Base-by-base conservation (phyloP, 2,797 vertebrate genomes). In the Jordanella pulchra region DNA sequence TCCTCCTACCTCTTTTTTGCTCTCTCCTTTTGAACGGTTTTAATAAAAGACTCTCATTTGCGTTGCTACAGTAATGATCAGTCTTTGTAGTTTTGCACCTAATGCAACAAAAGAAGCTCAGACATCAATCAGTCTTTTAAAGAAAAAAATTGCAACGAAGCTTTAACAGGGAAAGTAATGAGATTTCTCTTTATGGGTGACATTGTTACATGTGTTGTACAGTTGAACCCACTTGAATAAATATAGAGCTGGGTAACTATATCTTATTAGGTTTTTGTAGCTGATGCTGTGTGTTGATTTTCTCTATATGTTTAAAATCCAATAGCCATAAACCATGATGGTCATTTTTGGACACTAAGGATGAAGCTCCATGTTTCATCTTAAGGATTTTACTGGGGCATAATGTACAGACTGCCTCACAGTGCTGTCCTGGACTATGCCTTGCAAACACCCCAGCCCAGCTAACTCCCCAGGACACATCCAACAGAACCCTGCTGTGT, bases 11-110 rank as follows among this genome's bases (percentile, higher is more conserved):
- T 17, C 44, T 44, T 56, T 65, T 71, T 72, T 10, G 47, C 66
- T 53, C 75, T 81, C 75, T 55, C 17, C 81, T 70, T 87, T 90
- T 89, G 69, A 87, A 84, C 73, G 78, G 70, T 64, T 76, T 65
- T 39, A 78, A 90, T 83, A 89, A 91, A 89, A 83, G 84, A 48
- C 81, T 80, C 32, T 76, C 74, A 77, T 80, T 78, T 81, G 77
- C 69, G 67, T 71, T 69, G 63, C 71, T 82, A 65, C 76, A 74
- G 44, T 81, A 77, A 85, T 89, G 76, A 89, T 84, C 71, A 74
- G 78, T 67, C 78, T 89, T 85, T 84, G 84, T 80, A 80, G 74
- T 79, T 80, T 68, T 75, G 63, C 76, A 55, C 71, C 74, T 69
- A 55, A 39, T 63, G 58, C 28, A 39, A 78, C 30, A 39, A 51